phyloP scores from a whole-genome alignment of 2,888 invertebrate species.

The Tyria jacobaeae region DNA sequence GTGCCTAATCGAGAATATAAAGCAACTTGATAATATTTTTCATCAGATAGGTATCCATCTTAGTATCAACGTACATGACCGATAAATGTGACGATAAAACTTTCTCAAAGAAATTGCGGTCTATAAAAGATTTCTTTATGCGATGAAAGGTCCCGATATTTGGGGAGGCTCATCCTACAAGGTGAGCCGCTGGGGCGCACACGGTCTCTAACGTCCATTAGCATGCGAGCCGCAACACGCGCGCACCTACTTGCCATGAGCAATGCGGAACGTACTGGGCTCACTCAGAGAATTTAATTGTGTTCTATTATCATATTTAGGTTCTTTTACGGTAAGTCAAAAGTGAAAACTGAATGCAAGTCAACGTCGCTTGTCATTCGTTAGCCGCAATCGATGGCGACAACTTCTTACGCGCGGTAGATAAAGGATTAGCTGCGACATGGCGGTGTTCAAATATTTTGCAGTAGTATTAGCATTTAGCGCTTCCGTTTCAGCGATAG shows the following conservation, averaged over 20 bases:
- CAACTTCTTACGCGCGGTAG: slow-evolving; percentile 73
- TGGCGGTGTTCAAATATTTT: slow-evolving; percentile 65
- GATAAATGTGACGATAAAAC: slow-evolving; percentile 63
- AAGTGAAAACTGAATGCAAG: slow-evolving; percentile 85
- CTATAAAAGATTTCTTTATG: slow-evolving; percentile 76
- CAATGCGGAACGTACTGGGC: slow-evolving; percentile 82
- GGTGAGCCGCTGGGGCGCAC: slow-evolving; percentile 59
- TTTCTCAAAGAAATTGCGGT: slow-evolving; percentile 75
- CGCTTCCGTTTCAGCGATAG: slow-evolving; percentile 71
- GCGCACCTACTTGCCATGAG: slow-evolving; percentile 82
- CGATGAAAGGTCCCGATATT: slow-evolving; percentile 73
- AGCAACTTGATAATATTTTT: not conserved
- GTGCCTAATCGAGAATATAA: no score
- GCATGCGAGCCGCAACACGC: slow-evolving; percentile 72
- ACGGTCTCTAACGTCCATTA: slow-evolving; percentile 66
- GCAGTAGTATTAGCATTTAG: slow-evolving; percentile 63
- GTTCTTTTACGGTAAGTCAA: slow-evolving; percentile 86
- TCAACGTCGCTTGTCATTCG: slow-evolving; percentile 78
- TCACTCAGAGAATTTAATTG: slow-evolving; percentile 85
- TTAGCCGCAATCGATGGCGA: slow-evolving; percentile 81
- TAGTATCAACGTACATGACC: slow-evolving; percentile 48
- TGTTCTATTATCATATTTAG: slow-evolving; percentile 86
- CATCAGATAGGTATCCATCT: slow-evolving; percentile 25
- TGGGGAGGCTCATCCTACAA: slow-evolving; percentile 73
- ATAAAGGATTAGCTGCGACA: slow-evolving; percentile 62